Evolutionary conservation across 2,888 invertebrate genomes (phyloP).

Genomic region (Parnassius glacialis): DNA sequence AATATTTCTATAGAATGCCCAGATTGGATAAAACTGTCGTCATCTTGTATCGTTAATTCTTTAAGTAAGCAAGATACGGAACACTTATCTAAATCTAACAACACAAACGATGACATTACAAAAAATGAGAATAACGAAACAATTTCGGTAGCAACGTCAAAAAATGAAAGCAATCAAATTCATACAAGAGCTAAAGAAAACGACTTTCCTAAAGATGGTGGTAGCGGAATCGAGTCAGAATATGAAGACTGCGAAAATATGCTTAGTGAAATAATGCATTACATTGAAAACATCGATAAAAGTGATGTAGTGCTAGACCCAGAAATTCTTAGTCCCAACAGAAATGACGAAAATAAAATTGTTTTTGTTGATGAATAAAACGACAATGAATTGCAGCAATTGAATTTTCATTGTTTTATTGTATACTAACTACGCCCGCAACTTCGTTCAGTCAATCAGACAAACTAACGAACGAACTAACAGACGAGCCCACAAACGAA

Average conservation of each 20-base stretch:
- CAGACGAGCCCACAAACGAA: too few species aligned
- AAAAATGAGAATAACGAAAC: conserved; percentile 10
- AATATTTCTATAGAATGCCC: conserved; percentile 62
- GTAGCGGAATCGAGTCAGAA: conserved; percentile 29
- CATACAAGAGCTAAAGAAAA: conserved; percentile 14
- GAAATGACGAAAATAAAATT: conserved; percentile 55
- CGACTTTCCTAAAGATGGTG: conserved; percentile 27
- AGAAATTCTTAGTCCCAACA: conserved; percentile 55
- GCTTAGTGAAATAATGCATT: conserved; percentile 69
- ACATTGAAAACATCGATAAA: conserved; percentile 52
- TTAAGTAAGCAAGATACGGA: conserved; percentile 42
- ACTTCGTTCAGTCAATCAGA: too few species aligned
- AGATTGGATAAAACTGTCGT: conserved; percentile 62
- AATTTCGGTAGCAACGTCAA: conserved; percentile 12
- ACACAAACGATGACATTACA: background rate
- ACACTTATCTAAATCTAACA: conserved; percentile 25
- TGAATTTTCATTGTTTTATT: too few species aligned
- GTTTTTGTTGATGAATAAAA: conserved; percentile 55
- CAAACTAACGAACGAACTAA: too few species aligned
- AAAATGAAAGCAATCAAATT: conserved; percentile 28
- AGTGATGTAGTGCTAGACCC: conserved; percentile 44
- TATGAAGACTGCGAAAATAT: conserved; percentile 53
- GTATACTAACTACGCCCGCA: too few species aligned
- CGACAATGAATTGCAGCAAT: conserved; percentile 2
- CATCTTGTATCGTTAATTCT: conserved; percentile 53